Percentiles rank a stretch among this genome's conserved stretches.
Evolutionary conservation across 2,888 invertebrate species (phyloP).

Genomic region (Euproctis similis): DNA sequence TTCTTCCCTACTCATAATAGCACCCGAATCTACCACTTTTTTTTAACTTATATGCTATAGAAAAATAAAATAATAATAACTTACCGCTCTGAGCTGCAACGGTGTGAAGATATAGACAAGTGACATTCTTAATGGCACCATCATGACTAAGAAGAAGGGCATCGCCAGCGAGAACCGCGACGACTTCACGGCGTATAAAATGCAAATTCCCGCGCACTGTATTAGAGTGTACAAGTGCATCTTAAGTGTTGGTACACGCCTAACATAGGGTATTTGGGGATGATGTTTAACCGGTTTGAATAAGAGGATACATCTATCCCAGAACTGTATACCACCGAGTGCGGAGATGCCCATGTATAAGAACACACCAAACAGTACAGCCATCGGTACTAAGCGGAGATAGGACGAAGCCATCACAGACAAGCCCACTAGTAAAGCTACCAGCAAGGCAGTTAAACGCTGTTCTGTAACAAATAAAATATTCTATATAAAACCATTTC

Average conservation of each 20-base stretch:
- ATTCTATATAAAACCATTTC: no score
- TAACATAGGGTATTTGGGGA: conserved; percentile 91
- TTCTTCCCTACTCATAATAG: no score
- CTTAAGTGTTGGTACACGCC: conserved; percentile 90
- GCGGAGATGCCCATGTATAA: conserved; percentile 97
- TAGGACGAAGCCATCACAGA: conserved; percentile 90
- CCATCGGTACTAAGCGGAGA: conserved; percentile 91
- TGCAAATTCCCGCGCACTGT: conserved; percentile 85
- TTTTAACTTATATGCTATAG: no score
- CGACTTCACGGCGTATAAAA: conserved; percentile 93
- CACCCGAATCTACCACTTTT: no score
- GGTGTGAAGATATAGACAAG: conserved; percentile 84
- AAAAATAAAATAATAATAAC: conserved; percentile 3
- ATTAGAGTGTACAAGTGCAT: conserved; percentile 94
- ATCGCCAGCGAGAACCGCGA: conserved; percentile 91
- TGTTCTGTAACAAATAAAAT: conserved; percentile 79
- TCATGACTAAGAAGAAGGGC: conserved; percentile 94
- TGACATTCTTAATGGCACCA: conserved; percentile 90
- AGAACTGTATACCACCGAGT: conserved; percentile 94
- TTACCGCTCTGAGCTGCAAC: conserved; percentile 89
- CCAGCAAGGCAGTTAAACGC: conserved; percentile 87
- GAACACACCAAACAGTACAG: conserved; percentile 98
- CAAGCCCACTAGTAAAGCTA: conserved; percentile 86
- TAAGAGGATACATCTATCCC: conserved; percentile 90
- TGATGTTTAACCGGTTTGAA: conserved; percentile 98